These are phyloP conservation scores for Otolemur garnettii DNA, from an alignment of 2,113 vertebrate genomes.

Conservation along the genomic window DNA sequence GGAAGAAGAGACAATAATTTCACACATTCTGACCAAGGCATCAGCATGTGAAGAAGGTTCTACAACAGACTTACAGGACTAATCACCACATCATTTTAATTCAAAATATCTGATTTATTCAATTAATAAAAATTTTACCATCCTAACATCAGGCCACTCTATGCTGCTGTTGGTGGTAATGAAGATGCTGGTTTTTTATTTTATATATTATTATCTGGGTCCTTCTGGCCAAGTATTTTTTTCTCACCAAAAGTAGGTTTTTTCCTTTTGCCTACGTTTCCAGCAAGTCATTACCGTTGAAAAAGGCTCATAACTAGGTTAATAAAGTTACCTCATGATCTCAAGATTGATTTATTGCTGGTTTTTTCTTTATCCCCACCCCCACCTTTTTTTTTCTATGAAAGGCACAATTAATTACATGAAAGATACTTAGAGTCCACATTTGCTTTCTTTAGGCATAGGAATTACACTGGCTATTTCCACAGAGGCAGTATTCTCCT, in stretches of 20 bases:
- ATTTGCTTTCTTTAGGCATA: constrained; percentile 80
- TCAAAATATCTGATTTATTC: constrained; percentile 14
- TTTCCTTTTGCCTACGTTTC: constrained; percentile 67
- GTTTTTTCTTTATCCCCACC: constrained; percentile 70
- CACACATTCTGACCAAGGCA: neutral
- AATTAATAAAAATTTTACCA: neutral
- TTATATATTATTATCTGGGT: neutral
- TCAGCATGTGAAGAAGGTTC: constrained; percentile 21
- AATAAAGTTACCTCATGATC: constrained; percentile 71
- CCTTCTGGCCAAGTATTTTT: constrained; percentile 40
- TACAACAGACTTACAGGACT: neutral
- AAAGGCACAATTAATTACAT: constrained; percentile 52
- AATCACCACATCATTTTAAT: constrained; percentile 6
- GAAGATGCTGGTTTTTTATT: neutral
- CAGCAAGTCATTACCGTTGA: constrained; percentile 76
- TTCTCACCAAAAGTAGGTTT: constrained; percentile 59
- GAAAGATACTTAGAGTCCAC: constrained; percentile 72
- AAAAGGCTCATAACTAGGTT: constrained; percentile 77
- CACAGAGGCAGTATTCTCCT: constrained; percentile 83
- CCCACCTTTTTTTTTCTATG: constrained; percentile 40
- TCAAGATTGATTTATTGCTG: constrained; percentile 33
- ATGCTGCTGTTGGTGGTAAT: neutral
- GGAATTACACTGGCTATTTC: constrained; percentile 87
- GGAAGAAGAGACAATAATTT: neutral
- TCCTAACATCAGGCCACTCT: neutral